Conservation (phyloP, 2,113 vertebrate genomes). For the Uria aalge region DNA sequence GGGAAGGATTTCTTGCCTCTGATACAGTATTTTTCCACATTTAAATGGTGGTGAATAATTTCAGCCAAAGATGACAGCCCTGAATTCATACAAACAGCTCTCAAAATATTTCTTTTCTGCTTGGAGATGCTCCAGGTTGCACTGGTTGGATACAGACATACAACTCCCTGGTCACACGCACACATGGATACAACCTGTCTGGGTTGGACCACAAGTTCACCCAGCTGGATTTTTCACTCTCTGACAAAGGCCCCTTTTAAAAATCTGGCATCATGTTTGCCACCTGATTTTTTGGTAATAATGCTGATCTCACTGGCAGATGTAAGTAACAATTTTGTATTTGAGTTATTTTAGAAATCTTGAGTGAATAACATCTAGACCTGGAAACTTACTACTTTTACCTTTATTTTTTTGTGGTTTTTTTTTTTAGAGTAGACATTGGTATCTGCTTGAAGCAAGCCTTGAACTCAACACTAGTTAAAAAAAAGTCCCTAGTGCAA, state of each 20-base stretch:
- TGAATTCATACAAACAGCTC: neutral
- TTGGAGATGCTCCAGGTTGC: neutral
- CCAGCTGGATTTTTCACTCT: neutral
- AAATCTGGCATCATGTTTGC: neutral
- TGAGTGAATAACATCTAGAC: neutral
- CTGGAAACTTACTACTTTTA: neutral
- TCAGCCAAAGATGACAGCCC: neutral
- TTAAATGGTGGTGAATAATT: neutral
- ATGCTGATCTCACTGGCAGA: neutral
- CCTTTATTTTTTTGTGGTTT: neutral
- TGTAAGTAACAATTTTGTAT: neutral
- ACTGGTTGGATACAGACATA: neutral
- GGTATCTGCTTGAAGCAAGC: neutral
- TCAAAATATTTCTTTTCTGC: neutral
- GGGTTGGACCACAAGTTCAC: neutral
- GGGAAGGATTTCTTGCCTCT: neutral
- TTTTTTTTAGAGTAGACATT: neutral
- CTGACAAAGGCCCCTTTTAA: neutral
- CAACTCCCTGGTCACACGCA: neutral
- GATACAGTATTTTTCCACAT: neutral
- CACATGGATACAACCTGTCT: accelerated
- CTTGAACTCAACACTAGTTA: neutral
- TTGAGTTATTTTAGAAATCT: neutral
- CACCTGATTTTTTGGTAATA: neutral
- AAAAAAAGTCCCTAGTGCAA: neutral